Evolutionary conservation across 2,888 invertebrate species (phyloP), one percentile per base, ranked within the genome.

Genomic region (Drosophila seclusa): DNA sequence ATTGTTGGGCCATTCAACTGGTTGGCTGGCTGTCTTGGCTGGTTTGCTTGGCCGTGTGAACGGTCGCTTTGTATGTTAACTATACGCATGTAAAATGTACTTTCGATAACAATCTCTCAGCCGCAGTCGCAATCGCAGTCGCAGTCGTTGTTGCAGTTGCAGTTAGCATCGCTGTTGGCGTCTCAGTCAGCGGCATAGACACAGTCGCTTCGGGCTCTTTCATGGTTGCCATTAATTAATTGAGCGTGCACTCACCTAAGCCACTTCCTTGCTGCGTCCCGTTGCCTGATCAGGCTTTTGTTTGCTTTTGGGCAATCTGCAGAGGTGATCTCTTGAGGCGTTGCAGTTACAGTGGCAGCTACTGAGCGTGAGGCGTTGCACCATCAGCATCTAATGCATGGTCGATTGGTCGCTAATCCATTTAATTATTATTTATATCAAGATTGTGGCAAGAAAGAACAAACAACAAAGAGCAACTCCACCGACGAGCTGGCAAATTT

Each of bases 371-470:
- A 68, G 84, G 82, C 78, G 79, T 76, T 75, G 65, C 69, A 29
- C 58, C 67, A 79, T 71, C 77, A 67, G 68, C 85, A 71, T 80
- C 85, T 85, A 85, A 85, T 85, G 85, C 82, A 78, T 81, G 34
- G 79, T 62, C 83, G 78, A 83, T 89, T 54, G 77, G 40, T 71
- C 65, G 77, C 75, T 87, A 90, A 87, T 87, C 90, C 82, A 87
- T 89, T 90, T 90, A 87, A 87, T 90, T 87, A 87, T 87, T 87
- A 88, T 90, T 87, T 86, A 87, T 87, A 87, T 87, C 84, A 74
- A 82, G 90, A 83, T 84, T 78, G 70, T 73, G 68, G 69, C 77
- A 68, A 66, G 65, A 66, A 65, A 4, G 27, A 45, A 24, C 16
- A 67, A 57, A 50, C 65, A 68, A 68, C 78, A 74, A 78, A 78